A percentile compares a stretch with the other conserved stretches of the same genome.
phyloP scores from a whole-genome alignment of 2,888 invertebrate genomes.

The Agriotes lineatus region DNA sequence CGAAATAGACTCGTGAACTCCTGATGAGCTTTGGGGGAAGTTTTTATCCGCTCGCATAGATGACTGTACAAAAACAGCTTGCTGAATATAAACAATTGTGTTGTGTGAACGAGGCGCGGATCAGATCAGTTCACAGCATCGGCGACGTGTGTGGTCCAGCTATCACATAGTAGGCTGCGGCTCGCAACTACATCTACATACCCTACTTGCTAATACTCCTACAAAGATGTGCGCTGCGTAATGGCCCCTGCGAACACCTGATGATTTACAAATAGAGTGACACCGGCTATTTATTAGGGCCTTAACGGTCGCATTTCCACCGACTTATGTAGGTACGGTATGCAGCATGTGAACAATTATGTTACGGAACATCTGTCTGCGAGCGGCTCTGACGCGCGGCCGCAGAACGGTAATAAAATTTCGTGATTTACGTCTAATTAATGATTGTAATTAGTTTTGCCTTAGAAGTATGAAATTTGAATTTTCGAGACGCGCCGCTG shows the following conservation, averaged over 20 bases:
- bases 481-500: too few relatives aligned
- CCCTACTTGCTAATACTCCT: constrained; percentile 38
- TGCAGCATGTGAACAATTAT: constrained; percentile 14
- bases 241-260: constrained; percentile 41
- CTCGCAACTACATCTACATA: constrained; percentile 39
- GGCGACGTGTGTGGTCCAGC: constrained; percentile 58
- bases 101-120: constrained; percentile 56
- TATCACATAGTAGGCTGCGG: constrained; percentile 47
- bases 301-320: constrained; percentile 26
- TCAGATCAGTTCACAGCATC: constrained; percentile 59
- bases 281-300: constrained; percentile 38
- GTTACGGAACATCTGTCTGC: constrained; percentile 13
- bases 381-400: neutral
- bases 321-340: constrained; percentile 17
- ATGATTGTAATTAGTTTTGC: constrained; percentile 13
- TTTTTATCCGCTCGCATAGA: constrained; percentile 17
- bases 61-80: constrained; percentile 41
- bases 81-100: constrained; percentile 50
- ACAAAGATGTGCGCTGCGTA: constrained; percentile 30
- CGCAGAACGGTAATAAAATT: neutral
- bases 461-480: neutral
- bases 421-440: constrained; percentile 14
- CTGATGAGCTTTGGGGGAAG: neutral
- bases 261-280: constrained; percentile 48
- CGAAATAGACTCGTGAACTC: neutral